Percentiles rank a stretch among this genome's conserved stretches.
phyloP scores from a whole-genome alignment of 37 sponge, comb jelly and placozoan genomes.

The Ephydatia muelleri region DNA sequence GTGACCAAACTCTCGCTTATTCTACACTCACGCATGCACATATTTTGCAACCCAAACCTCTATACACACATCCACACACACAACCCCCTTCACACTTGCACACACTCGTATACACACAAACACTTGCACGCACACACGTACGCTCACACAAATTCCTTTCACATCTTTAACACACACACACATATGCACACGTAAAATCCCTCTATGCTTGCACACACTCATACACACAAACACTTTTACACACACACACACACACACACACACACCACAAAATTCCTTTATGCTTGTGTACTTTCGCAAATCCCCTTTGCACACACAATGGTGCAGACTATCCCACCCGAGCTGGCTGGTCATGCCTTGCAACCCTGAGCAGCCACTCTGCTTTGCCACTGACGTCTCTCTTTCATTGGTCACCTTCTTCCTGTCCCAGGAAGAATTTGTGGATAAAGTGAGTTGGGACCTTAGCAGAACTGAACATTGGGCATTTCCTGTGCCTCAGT shows the following conservation, averaged over 20 bases:
- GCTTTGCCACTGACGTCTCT: slow-evolving; percentile 14
- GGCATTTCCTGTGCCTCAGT: too few species aligned
- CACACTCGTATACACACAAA: too few species aligned
- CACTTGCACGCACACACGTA: too few species aligned
- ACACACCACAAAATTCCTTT: too few species aligned
- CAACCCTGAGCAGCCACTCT: slow-evolving; percentile 34
- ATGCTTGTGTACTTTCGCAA: too few species aligned
- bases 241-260: not conserved
- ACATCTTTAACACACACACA: too few species aligned
- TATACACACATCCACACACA: too few species aligned
- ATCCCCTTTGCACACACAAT: not conserved
- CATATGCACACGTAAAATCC: not conserved
- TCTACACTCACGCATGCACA: too few species aligned
- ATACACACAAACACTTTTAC: not conserved
- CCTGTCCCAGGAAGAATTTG: slow-evolving; percentile 63
- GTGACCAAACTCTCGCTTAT: too few species aligned
- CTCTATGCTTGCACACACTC: not conserved
- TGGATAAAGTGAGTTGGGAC: slow-evolving; percentile 36
- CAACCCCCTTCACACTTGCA: too few species aligned
- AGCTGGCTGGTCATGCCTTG: slow-evolving; percentile 38
- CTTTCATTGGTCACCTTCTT: slow-evolving; percentile 34
- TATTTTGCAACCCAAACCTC: too few species aligned
- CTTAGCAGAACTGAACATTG: too few species aligned
- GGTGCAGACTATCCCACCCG: slow-evolving; percentile 26
- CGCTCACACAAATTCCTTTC: not conserved